Evolutionary conservation across 2,113 vertebrate species (phyloP).

Genomic region (Hippocampus comes): DNA sequence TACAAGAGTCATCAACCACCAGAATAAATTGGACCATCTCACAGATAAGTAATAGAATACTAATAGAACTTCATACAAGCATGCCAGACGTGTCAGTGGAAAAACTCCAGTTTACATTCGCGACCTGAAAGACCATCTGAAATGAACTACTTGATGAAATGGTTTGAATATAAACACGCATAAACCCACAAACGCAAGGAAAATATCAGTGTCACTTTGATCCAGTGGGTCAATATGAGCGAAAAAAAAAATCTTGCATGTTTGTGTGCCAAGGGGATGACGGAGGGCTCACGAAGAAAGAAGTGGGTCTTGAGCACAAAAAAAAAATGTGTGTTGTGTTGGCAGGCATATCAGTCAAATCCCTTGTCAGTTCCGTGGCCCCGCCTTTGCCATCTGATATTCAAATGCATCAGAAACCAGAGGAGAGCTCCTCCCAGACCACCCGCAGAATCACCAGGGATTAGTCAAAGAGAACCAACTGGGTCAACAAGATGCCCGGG

Average conservation of each 20-base stretch:
- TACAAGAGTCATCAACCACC: slow-evolving; percentile 54
- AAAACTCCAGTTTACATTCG: slow-evolving; percentile 56
- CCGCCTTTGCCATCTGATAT: slow-evolving; percentile 75
- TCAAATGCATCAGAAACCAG: slow-evolving; percentile 69
- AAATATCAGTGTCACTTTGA: slow-evolving; percentile 45
- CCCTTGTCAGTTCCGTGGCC: slow-evolving; percentile 56
- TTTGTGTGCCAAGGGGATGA: slow-evolving; percentile 49
- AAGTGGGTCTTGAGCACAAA: slow-evolving; percentile 35
- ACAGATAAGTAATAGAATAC: slow-evolving; percentile 60
- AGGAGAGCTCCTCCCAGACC: slow-evolving; percentile 71
- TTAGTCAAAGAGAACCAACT: slow-evolving; percentile 77
- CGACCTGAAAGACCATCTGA: slow-evolving; percentile 42
- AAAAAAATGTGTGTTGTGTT: slow-evolving; percentile 64
- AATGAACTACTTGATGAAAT: slow-evolving; percentile 21
- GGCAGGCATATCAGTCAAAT: slow-evolving; percentile 67
- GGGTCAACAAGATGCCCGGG: slow-evolving; percentile 75
- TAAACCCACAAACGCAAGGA: slow-evolving; percentile 24
- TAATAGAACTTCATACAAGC: slow-evolving; percentile 34
- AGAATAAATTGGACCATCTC: slow-evolving; percentile 60
- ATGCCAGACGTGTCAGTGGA: slow-evolving; percentile 50
- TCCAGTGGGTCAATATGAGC: slow-evolving; percentile 39
- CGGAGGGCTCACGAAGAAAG: slow-evolving; percentile 18
- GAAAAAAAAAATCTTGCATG: slow-evolving; percentile 23
- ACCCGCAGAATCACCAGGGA: slow-evolving; percentile 67
- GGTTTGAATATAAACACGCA: slow-evolving; percentile 16